phyloP scores from a whole-genome alignment of 2,888 invertebrate genomes.

The Polydesmus complanatus region DNA sequence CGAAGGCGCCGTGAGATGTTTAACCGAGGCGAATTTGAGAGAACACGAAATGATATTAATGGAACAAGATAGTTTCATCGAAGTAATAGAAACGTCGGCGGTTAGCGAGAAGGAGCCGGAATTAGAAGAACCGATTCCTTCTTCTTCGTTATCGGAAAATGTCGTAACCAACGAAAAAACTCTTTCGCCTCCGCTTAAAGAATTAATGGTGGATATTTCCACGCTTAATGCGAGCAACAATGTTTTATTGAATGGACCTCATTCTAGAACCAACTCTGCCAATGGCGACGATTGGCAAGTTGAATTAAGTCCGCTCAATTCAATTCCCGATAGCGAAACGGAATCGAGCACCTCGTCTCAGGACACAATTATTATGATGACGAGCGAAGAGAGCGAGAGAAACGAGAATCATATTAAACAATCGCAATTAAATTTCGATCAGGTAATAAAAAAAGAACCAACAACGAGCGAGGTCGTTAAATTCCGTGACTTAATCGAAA shows the following conservation, averaged over 20 bases:
- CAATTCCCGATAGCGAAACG: conserved; percentile 21
- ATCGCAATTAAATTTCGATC: conserved; percentile 6
- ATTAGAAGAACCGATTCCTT: conserved; percentile 31
- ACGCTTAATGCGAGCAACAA: conserved; percentile 11
- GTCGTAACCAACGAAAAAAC: not conserved
- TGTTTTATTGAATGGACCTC: not conserved
- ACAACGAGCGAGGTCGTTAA: not conserved
- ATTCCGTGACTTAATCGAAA: not conserved
- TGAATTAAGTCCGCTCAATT: conserved; percentile 21
- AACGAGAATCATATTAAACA: conserved; percentile 21
- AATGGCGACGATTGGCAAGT: conserved; percentile 16
- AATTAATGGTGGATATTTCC: conserved; percentile 23
- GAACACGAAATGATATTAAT: conserved; percentile 16
- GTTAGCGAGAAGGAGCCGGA: not conserved
- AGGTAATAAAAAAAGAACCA: not conserved
- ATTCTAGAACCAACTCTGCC: not conserved
- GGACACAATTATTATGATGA: conserved; percentile 23
- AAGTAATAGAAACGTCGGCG: not conserved
- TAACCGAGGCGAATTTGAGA: conserved; percentile 16
- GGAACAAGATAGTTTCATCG: no score
- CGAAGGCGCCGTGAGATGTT: not conserved
- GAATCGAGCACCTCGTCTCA: conserved; percentile 22
- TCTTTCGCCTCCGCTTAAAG: conserved; percentile 26
- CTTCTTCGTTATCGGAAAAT: conserved; percentile 23
- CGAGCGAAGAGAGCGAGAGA: conserved; percentile 21